Conservation (phyloP, 2,113 vertebrate genomes). For the Pelecanoides urinatrix region DNA sequence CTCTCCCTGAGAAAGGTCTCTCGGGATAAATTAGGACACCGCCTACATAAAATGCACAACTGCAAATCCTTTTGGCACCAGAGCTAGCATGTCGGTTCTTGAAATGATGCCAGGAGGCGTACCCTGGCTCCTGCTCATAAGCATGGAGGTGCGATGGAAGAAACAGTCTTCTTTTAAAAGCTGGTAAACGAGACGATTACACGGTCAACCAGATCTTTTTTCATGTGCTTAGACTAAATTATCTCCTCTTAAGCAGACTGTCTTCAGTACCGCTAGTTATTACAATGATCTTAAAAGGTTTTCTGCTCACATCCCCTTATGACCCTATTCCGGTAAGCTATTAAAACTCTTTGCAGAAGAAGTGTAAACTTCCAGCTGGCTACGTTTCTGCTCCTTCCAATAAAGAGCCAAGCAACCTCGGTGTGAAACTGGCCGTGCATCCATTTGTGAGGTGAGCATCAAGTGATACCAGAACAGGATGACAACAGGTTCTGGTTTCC, state of each 20-base stretch:
- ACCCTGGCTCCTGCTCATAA: not conserved
- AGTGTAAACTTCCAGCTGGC: not conserved
- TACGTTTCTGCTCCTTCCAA: not conserved
- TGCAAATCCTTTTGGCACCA: not conserved
- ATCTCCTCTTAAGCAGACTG: not conserved
- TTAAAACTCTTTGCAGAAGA: not conserved
- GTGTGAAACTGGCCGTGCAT: not conserved
- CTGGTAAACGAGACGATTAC: not conserved
- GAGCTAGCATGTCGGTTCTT: not conserved
- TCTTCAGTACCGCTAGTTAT: not conserved
- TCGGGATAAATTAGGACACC: not conserved
- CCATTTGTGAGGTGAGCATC: not conserved
- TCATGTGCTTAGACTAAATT: not conserved
- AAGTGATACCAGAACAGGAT: not conserved
- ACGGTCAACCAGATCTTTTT: not conserved
- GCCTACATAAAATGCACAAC: not conserved
- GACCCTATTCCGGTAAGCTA: not conserved
- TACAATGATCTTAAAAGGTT: not conserved
- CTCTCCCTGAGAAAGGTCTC: not conserved
- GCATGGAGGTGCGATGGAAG: fast-evolving
- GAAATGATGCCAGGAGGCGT: fast-evolving
- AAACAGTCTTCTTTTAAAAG: not conserved
- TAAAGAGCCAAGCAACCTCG: not conserved
- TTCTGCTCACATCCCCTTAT: not conserved
- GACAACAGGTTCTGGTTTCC: not conserved